Evolutionary conservation across 1,140 invertebrate species (phyloP).

Genomic region (Neodiprion fabricii): DNA sequence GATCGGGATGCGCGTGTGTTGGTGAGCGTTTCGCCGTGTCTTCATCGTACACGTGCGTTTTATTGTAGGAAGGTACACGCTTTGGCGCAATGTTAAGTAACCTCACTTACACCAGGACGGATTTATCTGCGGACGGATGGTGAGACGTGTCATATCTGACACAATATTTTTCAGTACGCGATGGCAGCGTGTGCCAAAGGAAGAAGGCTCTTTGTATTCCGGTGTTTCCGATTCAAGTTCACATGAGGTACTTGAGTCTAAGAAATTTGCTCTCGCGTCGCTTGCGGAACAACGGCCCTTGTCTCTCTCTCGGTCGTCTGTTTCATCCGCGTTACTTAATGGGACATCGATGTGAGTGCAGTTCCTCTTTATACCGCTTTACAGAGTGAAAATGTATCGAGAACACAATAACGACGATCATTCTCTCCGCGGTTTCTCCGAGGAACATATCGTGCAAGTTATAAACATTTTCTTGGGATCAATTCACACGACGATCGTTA

Average conservation of each 20-base stretch:
- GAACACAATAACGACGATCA: too few species aligned
- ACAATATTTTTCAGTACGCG: not conserved
- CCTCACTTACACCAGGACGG: not conserved
- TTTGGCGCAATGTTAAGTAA: not conserved
- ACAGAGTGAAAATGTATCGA: too few species aligned
- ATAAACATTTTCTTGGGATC: too few species aligned
- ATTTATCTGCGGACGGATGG: not conserved
- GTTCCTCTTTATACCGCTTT: too few species aligned
- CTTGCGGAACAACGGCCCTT: too few species aligned
- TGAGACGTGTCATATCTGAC: not conserved
- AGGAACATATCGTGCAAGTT: too few species aligned
- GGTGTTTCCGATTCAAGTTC: not conserved
- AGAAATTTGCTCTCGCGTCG: conserved; percentile 2
- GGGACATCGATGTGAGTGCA: too few species aligned
- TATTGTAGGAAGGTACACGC: not conserved
- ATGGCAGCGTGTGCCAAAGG: not conserved
- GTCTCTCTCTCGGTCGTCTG: too few species aligned
- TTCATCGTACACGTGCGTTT: not conserved
- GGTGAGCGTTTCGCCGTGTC: not conserved
- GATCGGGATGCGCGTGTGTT: not conserved
- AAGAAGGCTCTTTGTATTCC: not conserved
- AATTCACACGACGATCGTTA: too few species aligned
- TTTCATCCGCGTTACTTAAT: too few species aligned
- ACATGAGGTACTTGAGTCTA: not conserved
- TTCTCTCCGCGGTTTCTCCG: too few species aligned